Evolutionary conservation across 2,888 invertebrate genomes (phyloP).

Genomic region (Nemotelus nigrinus): DNA sequence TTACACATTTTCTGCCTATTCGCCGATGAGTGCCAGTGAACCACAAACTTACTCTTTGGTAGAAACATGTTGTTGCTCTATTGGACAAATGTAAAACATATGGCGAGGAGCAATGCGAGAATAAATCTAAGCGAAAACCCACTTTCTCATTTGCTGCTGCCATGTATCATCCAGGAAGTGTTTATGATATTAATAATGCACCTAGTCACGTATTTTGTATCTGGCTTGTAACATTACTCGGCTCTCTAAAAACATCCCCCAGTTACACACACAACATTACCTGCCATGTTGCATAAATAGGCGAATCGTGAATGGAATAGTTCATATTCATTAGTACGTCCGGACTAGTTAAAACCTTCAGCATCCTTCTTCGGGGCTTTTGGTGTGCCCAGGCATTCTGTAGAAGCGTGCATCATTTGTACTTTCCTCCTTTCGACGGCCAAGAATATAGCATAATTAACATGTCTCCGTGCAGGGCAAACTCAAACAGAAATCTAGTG

Average conservation of each 20-base stretch:
- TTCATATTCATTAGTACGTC: slow-evolving; percentile 43
- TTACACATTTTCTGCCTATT: too few species aligned
- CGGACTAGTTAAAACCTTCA: slow-evolving; percentile 6
- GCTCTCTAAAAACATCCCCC: slow-evolving; percentile 38
- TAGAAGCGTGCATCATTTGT: slow-evolving; percentile 22
- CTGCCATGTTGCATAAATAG: slow-evolving; percentile 37
- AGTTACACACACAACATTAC: slow-evolving; percentile 18
- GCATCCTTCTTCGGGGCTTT: background rate
- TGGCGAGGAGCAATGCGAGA: slow-evolving; percentile 8
- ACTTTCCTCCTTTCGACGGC: background rate
- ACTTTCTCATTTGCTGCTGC: slow-evolving; percentile 11
- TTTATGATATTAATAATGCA: slow-evolving; percentile 46
- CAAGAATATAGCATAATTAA: slow-evolving; percentile 27
- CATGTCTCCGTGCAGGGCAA: background rate
- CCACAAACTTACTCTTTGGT: too few species aligned
- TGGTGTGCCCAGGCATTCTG: background rate
- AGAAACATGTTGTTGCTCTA: too few species aligned
- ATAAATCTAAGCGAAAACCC: slow-evolving; percentile 25
- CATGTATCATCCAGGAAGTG: slow-evolving; percentile 43
- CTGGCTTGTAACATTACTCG: slow-evolving; percentile 21
- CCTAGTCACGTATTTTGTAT: slow-evolving; percentile 44
- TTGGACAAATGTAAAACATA: background rate
- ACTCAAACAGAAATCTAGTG: background rate
- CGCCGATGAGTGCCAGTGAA: too few species aligned
- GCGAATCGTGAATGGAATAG: slow-evolving; percentile 44